Percentiles rank a stretch among this genome's conserved stretches.
Conservation (phyloP, 2,888 invertebrate species). For the Dynastes maya region DNA sequence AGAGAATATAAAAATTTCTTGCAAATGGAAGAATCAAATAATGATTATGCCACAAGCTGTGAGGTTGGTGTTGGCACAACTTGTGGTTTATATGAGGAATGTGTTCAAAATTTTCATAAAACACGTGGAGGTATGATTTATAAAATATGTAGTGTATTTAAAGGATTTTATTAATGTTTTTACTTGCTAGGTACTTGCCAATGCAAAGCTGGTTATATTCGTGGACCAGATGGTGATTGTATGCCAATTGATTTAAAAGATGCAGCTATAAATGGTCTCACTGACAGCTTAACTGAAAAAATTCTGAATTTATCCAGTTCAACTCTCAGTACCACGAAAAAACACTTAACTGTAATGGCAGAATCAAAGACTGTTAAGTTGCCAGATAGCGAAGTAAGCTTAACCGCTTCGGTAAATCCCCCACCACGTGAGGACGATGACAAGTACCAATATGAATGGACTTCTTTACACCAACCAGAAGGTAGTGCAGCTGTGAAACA, state of each 20-base stretch:
- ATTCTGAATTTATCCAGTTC: slow-evolving; percentile 55
- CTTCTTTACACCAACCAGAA: slow-evolving; percentile 86
- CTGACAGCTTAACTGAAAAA: slow-evolving; percentile 61
- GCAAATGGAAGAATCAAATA: slow-evolving; percentile 58
- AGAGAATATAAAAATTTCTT: slow-evolving; percentile 49
- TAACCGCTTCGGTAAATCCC: slow-evolving; percentile 87
- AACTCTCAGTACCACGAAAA: slow-evolving; percentile 71
- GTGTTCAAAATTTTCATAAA: slow-evolving; percentile 74
- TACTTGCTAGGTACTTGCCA: slow-evolving; percentile 77
- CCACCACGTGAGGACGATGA: slow-evolving; percentile 72
- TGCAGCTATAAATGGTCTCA: slow-evolving; percentile 53
- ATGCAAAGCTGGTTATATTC: slow-evolving; percentile 78
- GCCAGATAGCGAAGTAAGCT: slow-evolving; percentile 88
- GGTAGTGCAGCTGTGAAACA: slow-evolving; percentile 82
- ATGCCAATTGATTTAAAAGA: slow-evolving; percentile 63
- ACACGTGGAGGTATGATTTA: slow-evolving; percentile 69
- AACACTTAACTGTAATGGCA: slow-evolving; percentile 82
- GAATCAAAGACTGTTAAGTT: slow-evolving; percentile 84
- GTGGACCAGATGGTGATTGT: slow-evolving; percentile 68
- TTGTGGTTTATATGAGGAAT: slow-evolving; percentile 82
- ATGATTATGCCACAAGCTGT: slow-evolving; percentile 70
- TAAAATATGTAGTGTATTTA: background rate
- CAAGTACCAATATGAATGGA: slow-evolving; percentile 92
- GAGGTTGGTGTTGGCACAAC: slow-evolving; percentile 74
- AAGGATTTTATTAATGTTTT: background rate